Evolutionary conservation across 2,888 invertebrate species (phyloP).

Genomic region (Oligia fasciuncula): DNA sequence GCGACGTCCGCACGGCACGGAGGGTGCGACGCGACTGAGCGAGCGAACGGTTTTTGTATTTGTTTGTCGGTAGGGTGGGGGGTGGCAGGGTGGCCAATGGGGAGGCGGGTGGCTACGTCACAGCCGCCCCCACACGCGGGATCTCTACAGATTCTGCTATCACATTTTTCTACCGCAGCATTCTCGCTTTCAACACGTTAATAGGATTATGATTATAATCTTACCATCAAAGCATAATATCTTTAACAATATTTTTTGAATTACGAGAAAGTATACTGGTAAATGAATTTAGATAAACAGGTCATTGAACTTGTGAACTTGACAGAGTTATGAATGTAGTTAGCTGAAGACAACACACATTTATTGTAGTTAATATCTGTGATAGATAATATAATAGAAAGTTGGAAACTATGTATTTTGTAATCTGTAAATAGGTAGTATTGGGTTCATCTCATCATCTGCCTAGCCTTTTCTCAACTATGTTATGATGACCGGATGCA

Average conservation of each 20-base stretch:
- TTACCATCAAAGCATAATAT: constrained; percentile 29
- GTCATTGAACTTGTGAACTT: constrained; percentile 35
- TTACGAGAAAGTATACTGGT: background rate
- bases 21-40: constrained; percentile 85
- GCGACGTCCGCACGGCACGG: constrained; percentile 79
- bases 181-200: constrained; percentile 54
- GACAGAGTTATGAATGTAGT: background rate
- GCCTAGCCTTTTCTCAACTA: too few species aligned
- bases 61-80: constrained; percentile 71
- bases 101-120: constrained; percentile 78
- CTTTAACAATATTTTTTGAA: constrained; percentile 19
- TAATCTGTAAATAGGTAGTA: background rate
- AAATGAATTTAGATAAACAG: constrained; percentile 10
- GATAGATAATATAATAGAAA: background rate
- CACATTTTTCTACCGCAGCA: constrained; percentile 61
- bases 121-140: constrained; percentile 68
- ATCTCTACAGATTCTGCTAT: constrained; percentile 70
- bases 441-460: background rate
- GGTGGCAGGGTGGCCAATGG: constrained; percentile 64
- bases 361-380: background rate
- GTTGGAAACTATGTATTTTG: background rate
- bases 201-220: constrained; percentile 60
- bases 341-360: constrained; percentile 12
- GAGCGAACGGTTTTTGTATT: constrained; percentile 69
- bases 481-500: too few species aligned